Evolutionary conservation across 2,113 vertebrate species (phyloP).

Genomic region (Chitala chitala): DNA sequence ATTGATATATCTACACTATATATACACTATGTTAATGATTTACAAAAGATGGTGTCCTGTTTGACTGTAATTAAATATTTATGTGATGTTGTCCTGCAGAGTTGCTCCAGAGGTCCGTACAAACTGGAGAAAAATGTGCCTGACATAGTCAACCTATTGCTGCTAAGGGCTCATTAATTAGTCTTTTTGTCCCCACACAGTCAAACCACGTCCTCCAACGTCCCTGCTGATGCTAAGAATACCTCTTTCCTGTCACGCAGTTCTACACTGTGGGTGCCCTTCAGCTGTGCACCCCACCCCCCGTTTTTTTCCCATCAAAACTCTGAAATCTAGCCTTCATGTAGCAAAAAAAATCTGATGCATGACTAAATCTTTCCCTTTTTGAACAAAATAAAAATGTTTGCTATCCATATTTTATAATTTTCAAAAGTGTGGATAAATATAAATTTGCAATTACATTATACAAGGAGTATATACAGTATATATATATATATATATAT

Average conservation of each 20-base stretch:
- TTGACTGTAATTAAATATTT: background rate
- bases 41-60: slow-evolving; percentile 3
- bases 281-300: slow-evolving; percentile 37
- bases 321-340: too few relatives aligned
- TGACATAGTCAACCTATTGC: slow-evolving; percentile 47
- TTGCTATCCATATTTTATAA: too few relatives aligned
- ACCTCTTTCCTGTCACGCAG: slow-evolving; percentile 32
- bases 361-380: too few relatives aligned
- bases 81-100: background rate
- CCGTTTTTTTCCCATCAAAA: background rate
- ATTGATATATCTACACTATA: too few relatives aligned
- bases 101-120: background rate
- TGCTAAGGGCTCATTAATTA: slow-evolving; percentile 63
- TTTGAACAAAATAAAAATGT: too few relatives aligned
- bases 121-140: slow-evolving; percentile 28
- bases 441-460: too few relatives aligned
- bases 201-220: slow-evolving; percentile 43
- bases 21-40: too few relatives aligned
- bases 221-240: slow-evolving; percentile 44
- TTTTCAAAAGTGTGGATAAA: too few relatives aligned
- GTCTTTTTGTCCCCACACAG: slow-evolving; percentile 51
- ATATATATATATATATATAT: too few relatives aligned
- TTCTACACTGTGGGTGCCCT: slow-evolving; percentile 40
- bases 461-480: too few relatives aligned
- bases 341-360: too few relatives aligned